Base-by-base conservation (phyloP, 2,888 invertebrate species). In the Mystacides longicornis region DNA sequence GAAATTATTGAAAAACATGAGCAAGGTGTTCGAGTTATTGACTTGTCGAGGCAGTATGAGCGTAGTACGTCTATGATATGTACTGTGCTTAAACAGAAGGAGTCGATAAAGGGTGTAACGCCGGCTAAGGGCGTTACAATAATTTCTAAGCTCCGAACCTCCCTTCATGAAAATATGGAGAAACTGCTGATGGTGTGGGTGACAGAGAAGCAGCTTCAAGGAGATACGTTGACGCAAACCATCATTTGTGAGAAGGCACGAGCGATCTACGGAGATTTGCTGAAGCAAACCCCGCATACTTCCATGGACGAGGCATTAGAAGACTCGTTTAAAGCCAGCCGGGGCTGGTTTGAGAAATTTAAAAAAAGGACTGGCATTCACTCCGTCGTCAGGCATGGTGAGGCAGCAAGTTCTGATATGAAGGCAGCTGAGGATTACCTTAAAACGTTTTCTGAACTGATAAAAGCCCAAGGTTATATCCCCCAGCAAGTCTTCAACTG, bases 281-380 rank as follows among this genome's bases (percentile, higher is more conserved):
- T 59, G 54, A 56, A 50, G 9, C 48, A 63, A 48, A 33, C 27
- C 23, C 61, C 60, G 47, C 21, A 23, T 14, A 56, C 56, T 52
- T 55, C 59, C 14, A 60, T 23, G 22, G 50, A 60, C 33, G 31
- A 56, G 33, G 54, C 27, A 60, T 57, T 53, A 37, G 56, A 60
- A 55, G 57, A 61, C 20, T 47, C 45, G 42, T 62, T 63, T 54
- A 62, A 61, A 54, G 63, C 58, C 48, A 63, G 62, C 23, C 60
- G 62, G 48, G 64, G 63, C 54, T 65, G 64, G 63, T 64, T 63
- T 62, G 62, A 63, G 22, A 64, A 63, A 46, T 65, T 64, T 59
- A 64, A 55, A 22, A 21, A 21, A 33, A 45, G 52, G 27, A 45
- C 23, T 23, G 45, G 45, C 18, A 51, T 51, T 43, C 45, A 45